Base-by-base conservation (phyloP, 2,797 vertebrate species). In the Thaleichthys pacificus region DNA sequence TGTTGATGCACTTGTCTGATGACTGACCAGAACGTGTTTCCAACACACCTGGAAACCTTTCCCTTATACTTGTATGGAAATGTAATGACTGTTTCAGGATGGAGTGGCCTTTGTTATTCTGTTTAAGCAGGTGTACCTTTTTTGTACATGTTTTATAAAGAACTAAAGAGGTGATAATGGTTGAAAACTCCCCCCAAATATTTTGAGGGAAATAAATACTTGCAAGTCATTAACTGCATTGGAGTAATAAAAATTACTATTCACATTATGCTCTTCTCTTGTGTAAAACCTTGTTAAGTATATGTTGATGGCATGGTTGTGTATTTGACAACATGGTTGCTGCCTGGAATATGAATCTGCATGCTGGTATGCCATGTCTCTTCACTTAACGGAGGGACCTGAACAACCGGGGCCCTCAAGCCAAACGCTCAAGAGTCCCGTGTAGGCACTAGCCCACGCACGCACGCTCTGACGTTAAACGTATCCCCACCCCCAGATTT, bases 401-500 rank as follows among this genome's bases (percentile, higher is more conserved):
- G 17, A 56, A 56, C 19, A n/a, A 19, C 15, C 19, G 51, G 51
- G 51, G 19, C 51, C 51, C 19, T 56, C 15, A 1, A 61, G 60
- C 22, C 7, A 61, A 61, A 24, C 6, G 11, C 60, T 61, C 60
- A 2, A 14, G n/a, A 54, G 30, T 71, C 54, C 65, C 6, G 28
- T 14, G 60, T 67, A 70, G 60, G 60, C 22, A 78, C 88, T 78
- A 86, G 87, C 90, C 88, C 76, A 83, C 65, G 80, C 86, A 89
- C 67, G 85, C 86, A 90, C 84, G 84, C 69, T 81, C 30, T 85
- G 77, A 94, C 93, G 93, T 91, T 87, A 88, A 47, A 68, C 91
- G 91, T 88, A 17, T 83, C 71, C 83, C 85, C 91, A 86, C 88
- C 90, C 91, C 88, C 91, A 91, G 89, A 89, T 76, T 91, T 90